Conservation (phyloP, 2,797 vertebrate species). For the Clarias platycephalus region DNA sequence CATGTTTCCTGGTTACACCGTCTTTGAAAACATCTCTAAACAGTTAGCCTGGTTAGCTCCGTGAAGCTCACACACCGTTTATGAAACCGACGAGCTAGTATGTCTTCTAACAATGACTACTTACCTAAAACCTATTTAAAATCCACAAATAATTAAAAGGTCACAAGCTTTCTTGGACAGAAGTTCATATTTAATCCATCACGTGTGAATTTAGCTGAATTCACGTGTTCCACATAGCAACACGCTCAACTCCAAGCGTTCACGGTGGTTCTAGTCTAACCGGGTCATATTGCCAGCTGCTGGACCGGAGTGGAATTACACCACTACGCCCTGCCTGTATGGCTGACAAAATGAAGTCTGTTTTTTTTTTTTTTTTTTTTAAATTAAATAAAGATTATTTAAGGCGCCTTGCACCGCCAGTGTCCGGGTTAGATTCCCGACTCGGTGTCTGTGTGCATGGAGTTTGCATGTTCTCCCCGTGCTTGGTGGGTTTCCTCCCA, state of each 20-base stretch:
- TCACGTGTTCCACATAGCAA: slow-evolving; percentile 17
- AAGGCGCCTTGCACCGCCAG: too few species aligned
- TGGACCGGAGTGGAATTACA: slow-evolving; percentile 18
- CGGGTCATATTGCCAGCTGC: neutral
- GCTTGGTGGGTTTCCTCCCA: too few species aligned
- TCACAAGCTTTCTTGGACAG: neutral
- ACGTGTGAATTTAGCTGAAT: too few species aligned
- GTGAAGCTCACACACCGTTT: too few species aligned
- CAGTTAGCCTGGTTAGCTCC: neutral
- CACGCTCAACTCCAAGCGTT: neutral
- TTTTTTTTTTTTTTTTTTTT: too few species aligned
- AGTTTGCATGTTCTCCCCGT: too few species aligned
- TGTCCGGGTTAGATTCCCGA: too few species aligned
- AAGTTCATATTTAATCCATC: neutral
- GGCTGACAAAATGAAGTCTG: neutral
- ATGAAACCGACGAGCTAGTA: neutral
- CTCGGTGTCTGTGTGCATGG: too few species aligned
- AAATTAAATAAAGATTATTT: too few species aligned
- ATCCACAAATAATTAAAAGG: neutral
- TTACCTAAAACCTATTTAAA: neutral
- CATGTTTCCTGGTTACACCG: neutral
- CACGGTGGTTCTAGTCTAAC: neutral
- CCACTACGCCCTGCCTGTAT: too few species aligned
- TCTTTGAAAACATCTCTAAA: neutral
- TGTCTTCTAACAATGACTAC: neutral